Evolutionary conservation across 1,140 invertebrate species (phyloP).

Genomic region (Bombus polaris): DNA sequence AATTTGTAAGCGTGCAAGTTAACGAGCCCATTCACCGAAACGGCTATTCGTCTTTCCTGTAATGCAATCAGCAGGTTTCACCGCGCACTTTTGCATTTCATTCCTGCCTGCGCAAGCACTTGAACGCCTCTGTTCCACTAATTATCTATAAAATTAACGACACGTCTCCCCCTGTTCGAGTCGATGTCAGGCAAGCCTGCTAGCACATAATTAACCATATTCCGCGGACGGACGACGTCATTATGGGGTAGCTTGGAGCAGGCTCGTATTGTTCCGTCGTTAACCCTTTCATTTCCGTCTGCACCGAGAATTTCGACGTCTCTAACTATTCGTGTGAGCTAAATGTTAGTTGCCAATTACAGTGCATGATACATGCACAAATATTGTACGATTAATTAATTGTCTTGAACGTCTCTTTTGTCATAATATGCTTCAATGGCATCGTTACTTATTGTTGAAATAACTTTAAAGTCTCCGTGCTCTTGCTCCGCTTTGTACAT

Average conservation of each 20-base stretch:
- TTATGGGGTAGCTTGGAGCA: conserved; percentile 29
- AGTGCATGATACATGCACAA: background rate
- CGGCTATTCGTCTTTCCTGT: conserved; percentile 54
- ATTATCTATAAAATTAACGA: conserved; percentile 58
- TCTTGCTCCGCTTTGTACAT: background rate
- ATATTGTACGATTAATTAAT: conserved; percentile 14
- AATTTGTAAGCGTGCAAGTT: conserved; percentile 57
- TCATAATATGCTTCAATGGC: background rate
- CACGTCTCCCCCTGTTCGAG: conserved; percentile 20
- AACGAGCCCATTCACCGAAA: conserved; percentile 59
- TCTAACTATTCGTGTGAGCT: conserved; percentile 2
- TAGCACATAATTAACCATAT: conserved; percentile 50
- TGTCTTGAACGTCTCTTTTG: background rate
- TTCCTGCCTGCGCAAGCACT: conserved; percentile 7
- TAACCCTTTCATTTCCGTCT: conserved; percentile 47
- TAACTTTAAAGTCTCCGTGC: background rate
- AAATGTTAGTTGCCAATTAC: conserved; percentile 29
- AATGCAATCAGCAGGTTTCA: conserved; percentile 55
- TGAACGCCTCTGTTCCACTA: conserved; percentile 28
- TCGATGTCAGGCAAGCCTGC: conserved; percentile 27
- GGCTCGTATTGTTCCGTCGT: conserved; percentile 50
- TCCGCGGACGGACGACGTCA: conserved; percentile 35
- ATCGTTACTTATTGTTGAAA: background rate
- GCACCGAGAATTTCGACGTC: conserved; percentile 39
- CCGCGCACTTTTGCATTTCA: conserved; percentile 52